A percentile compares a stretch with the other conserved stretches of the same genome.
Evolutionary conservation across 2,888 invertebrate species (phyloP).

Genomic region (Zhuqinia jingwanae): DNA sequence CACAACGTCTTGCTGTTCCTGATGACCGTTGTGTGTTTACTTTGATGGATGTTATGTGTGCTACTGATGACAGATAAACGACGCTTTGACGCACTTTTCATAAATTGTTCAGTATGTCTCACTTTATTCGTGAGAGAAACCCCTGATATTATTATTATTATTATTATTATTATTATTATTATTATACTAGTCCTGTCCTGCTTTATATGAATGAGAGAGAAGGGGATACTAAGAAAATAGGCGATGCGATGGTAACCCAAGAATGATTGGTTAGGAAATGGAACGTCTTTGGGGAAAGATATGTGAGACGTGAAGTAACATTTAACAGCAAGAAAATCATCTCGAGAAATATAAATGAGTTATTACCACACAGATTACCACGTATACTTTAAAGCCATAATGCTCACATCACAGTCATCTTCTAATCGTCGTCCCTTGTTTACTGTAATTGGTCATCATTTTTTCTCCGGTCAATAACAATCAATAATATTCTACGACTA

Average conservation of each 20-base stretch:
- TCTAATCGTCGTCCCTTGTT: too few species aligned
- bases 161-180: background rate
- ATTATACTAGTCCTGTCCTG: background rate
- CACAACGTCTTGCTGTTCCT: background rate
- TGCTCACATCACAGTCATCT: too few species aligned
- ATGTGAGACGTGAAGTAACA: slow-evolving; percentile 40
- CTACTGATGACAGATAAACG: slow-evolving; percentile 62
- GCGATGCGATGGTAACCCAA: slow-evolving; percentile 42
- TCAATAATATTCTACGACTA: too few species aligned
- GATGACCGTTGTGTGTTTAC: slow-evolving; percentile 34
- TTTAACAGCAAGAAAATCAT: slow-evolving; percentile 3
- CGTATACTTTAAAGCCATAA: too few species aligned
- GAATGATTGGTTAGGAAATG: slow-evolving; percentile 55
- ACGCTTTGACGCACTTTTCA: slow-evolving; percentile 59
- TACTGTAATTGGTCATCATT: too few species aligned
- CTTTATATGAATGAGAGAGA: background rate
- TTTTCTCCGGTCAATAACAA: too few species aligned
- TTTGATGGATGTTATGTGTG: slow-evolving; percentile 60
- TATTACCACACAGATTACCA: too few species aligned
- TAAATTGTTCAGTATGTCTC: slow-evolving; percentile 14
- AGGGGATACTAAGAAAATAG: background rate
- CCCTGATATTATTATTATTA: background rate
- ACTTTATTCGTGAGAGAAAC: background rate
- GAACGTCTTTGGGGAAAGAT: slow-evolving; percentile 42
- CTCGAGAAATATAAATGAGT: background rate